Percentiles rank a stretch among this genome's conserved stretches.
Conservation (phyloP, 1,140 invertebrate species). For the Cydia pomonella region DNA sequence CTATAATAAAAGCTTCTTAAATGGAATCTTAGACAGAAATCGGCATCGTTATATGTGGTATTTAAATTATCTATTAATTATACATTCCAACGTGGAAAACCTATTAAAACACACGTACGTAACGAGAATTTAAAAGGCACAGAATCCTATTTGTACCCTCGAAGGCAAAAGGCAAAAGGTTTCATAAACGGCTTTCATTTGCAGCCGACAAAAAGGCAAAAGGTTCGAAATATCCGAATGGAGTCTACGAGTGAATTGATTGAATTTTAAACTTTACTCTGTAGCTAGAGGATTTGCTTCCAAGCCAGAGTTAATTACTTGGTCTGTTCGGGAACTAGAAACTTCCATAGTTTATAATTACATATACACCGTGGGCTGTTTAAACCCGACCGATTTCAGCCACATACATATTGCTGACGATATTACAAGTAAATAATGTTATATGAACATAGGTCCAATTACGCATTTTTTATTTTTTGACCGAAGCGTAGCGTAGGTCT, state of each 20-base stretch:
- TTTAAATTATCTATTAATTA: too few relatives aligned
- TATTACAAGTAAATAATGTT: too few relatives aligned
- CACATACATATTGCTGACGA: too few relatives aligned
- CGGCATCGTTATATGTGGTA: too few relatives aligned
- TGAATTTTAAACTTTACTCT: slow-evolving; percentile 22
- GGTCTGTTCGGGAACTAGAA: slow-evolving; percentile 6
- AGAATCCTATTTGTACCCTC: slow-evolving; percentile 1
- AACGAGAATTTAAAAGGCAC: neutral
- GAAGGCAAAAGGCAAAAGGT: slow-evolving; percentile 17
- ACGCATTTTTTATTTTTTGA: too few relatives aligned
- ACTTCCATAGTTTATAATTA: neutral
- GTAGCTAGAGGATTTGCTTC: slow-evolving; percentile 20
- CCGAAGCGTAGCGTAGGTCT: too few relatives aligned
- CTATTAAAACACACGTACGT: slow-evolving; percentile 5
- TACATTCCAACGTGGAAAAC: neutral
- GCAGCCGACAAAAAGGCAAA: slow-evolving; percentile 24
- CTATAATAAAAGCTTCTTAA: too few relatives aligned
- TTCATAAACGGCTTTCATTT: slow-evolving; percentile 29
- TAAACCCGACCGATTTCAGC: too few relatives aligned
- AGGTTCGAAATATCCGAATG: slow-evolving; percentile 18
- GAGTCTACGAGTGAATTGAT: slow-evolving; percentile 5
- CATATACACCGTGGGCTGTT: too few relatives aligned
- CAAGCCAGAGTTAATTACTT: slow-evolving; percentile 18
- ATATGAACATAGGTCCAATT: too few relatives aligned
- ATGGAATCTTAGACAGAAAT: too few relatives aligned